Evolutionary conservation across 2,797 vertebrate genomes (phyloP).

Genomic region (Sebastes cheni): DNA sequence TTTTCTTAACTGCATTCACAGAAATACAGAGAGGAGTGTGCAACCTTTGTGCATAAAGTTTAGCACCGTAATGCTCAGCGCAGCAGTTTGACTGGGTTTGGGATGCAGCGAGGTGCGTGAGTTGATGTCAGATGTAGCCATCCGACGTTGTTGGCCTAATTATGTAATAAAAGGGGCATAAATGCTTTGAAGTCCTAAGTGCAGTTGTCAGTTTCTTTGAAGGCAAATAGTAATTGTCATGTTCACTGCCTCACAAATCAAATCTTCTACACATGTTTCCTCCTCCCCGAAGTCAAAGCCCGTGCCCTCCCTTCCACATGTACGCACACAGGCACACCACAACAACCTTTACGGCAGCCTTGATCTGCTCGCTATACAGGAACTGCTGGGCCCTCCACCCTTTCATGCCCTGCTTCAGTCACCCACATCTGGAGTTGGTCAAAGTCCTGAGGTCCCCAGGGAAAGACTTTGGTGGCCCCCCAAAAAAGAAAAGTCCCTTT

Average conservation of each 20-base stretch:
- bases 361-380: slow-evolving; percentile 56
- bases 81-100: background rate
- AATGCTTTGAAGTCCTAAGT: slow-evolving; percentile 81
- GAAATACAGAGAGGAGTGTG: background rate
- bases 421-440: slow-evolving; percentile 77
- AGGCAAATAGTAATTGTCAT: slow-evolving; percentile 81
- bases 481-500: slow-evolving; percentile 29
- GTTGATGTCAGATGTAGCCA: slow-evolving; percentile 61
- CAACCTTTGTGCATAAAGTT: background rate
- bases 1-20: background rate
- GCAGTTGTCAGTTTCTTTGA: slow-evolving; percentile 83
- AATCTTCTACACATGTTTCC: slow-evolving; percentile 78
- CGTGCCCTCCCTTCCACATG: slow-evolving; percentile 18
- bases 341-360: slow-evolving; percentile 63
- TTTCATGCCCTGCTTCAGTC: slow-evolving; percentile 58
- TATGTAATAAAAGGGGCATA: slow-evolving; percentile 80
- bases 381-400: slow-evolving; percentile 50
- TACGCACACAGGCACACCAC: slow-evolving; percentile 9
- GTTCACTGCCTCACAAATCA: slow-evolving; percentile 82
- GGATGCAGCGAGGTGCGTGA: slow-evolving; percentile 53
- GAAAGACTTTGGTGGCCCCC: slow-evolving; percentile 51
- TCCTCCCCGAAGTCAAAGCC: slow-evolving; percentile 52
- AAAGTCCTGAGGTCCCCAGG: slow-evolving; percentile 47
- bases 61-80: background rate
- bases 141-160: slow-evolving; percentile 71